phyloP scores from a whole-genome alignment of 2,888 invertebrate species.

The Mythimna ferrago region DNA sequence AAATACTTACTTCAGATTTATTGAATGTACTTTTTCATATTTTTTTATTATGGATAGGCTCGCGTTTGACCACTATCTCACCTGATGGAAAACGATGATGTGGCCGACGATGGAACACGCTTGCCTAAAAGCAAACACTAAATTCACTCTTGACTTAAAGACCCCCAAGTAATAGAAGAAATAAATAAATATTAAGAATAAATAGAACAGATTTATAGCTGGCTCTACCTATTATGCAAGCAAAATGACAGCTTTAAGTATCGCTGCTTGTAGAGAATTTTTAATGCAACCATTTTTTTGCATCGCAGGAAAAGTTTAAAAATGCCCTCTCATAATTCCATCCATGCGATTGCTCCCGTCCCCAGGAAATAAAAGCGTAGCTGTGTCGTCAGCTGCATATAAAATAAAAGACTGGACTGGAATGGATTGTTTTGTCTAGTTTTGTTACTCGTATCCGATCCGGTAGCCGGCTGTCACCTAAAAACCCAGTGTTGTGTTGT shows the following conservation, averaged over 20 bases:
- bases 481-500: constrained; percentile 24
- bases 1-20: too few relatives aligned
- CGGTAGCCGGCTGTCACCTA: constrained; percentile 41
- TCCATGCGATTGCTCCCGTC: constrained; percentile 15
- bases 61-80: too few relatives aligned
- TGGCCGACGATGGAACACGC: too few relatives aligned
- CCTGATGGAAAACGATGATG: too few relatives aligned
- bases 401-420: constrained; percentile 47
- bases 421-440: constrained; percentile 36
- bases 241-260: not conserved
- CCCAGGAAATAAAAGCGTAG: constrained; percentile 40
- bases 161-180: too few relatives aligned
- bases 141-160: too few relatives aligned
- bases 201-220: too few relatives aligned
- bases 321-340: constrained; percentile 33
- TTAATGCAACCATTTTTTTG: not conserved
- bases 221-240: not conserved
- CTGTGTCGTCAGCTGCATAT: constrained; percentile 45
- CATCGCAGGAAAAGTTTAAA: constrained; percentile 4
- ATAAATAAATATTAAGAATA: too few relatives aligned
- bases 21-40: too few relatives aligned
- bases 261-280: not conserved
- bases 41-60: too few relatives aligned
- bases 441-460: constrained; percentile 23
- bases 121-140: too few relatives aligned